phyloP scores from a whole-genome alignment of 92 coral and sea anemone species.

The Porites cylindrica region DNA sequence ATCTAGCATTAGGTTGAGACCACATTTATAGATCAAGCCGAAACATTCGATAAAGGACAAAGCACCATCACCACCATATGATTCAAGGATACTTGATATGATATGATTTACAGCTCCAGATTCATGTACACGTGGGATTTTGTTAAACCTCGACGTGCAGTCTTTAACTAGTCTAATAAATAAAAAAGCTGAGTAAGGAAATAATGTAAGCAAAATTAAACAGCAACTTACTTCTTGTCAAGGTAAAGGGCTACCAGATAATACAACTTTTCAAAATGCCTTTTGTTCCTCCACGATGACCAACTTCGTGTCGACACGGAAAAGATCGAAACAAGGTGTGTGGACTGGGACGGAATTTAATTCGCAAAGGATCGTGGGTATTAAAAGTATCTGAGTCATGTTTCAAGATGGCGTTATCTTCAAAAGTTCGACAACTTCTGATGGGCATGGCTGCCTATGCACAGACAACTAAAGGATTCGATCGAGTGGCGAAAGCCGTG shows the following conservation, averaged over 20 bases:
- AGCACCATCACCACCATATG: background rate
- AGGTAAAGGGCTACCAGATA: background rate
- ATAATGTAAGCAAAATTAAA: background rate
- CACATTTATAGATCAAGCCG: background rate
- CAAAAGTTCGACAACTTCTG: slow-evolving; percentile 45
- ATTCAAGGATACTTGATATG: background rate
- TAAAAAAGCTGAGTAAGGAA: background rate
- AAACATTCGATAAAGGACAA: background rate
- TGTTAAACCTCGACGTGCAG: background rate
- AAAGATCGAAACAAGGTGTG: slow-evolving; percentile 21
- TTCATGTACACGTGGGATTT: background rate
- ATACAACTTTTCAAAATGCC: background rate
- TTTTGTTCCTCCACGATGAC: slow-evolving; percentile 22
- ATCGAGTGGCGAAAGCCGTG: slow-evolving; percentile 71
- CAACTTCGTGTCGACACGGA: slow-evolving; percentile 20
- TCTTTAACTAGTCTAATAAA: background rate
- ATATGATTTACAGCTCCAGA: background rate
- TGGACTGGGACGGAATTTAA: slow-evolving; percentile 42
- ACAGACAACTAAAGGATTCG: slow-evolving; percentile 55
- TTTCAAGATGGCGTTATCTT: slow-evolving; percentile 49
- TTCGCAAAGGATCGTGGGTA: slow-evolving; percentile 38
- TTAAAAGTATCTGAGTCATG: background rate
- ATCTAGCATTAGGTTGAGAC: background rate
- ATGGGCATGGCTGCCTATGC: background rate
- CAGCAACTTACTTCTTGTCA: slow-evolving; percentile 22